These are phyloP conservation scores for Macroglossus sobrinus DNA, from an alignment of 2,113 vertebrate genomes.

Conservation along the genomic window DNA sequence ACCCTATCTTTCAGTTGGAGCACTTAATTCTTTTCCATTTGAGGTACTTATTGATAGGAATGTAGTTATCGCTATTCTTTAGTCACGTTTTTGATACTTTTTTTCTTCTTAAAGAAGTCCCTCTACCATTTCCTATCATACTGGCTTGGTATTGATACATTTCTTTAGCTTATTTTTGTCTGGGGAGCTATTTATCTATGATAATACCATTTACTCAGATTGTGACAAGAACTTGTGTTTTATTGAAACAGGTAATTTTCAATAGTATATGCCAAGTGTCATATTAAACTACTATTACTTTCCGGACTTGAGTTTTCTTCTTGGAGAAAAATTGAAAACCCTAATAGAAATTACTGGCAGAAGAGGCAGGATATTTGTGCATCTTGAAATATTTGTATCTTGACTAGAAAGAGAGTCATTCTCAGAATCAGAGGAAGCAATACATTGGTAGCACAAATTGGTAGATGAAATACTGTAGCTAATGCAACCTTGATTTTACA, in stretches of 20 bases:
- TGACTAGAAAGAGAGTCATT: background rate
- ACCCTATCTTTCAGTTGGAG: no score
- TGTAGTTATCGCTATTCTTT: no score
- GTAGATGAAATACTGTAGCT: background rate
- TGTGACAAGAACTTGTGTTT: background rate
- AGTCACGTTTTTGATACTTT: no score
- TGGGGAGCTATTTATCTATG: no score
- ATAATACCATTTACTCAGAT: background rate
- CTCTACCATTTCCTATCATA: no score
- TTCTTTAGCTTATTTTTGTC: no score
- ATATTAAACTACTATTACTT: background rate
- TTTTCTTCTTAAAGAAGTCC: no score
- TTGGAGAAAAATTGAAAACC: background rate
- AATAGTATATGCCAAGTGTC: background rate
- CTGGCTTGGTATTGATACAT: no score
- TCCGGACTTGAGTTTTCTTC: slow-evolving; percentile 18
- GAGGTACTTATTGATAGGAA: no score
- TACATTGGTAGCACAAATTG: background rate
- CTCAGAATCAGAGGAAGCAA: background rate
- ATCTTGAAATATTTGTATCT: slow-evolving; percentile 30
- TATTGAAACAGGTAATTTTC: background rate
- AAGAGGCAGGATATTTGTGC: background rate
- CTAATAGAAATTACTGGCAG: background rate
- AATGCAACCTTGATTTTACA: background rate
- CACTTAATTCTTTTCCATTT: no score